phyloP scores from a whole-genome alignment of 2,797 vertebrate species.

The Gymnopithys bicolor region DNA sequence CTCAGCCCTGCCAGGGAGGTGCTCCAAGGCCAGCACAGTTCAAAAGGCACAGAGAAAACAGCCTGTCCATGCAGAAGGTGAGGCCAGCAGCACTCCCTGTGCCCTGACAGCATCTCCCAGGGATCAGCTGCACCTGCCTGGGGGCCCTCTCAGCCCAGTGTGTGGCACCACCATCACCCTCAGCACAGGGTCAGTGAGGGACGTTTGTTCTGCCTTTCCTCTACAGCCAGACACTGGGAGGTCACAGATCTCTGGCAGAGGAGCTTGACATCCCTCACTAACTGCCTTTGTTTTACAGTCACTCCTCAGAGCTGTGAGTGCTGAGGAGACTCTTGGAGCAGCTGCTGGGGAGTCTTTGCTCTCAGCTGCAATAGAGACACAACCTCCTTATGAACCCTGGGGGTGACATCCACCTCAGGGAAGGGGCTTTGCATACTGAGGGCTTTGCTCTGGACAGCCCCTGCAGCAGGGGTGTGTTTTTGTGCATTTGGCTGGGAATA shows the following conservation, averaged over 20 bases:
- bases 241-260: background rate
- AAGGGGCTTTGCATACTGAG: background rate
- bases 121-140: background rate
- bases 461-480: background rate
- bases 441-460: background rate
- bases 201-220: background rate
- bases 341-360: background rate
- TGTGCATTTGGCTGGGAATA: background rate
- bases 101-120: background rate
- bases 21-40: background rate
- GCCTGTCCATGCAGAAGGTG: background rate
- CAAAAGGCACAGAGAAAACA: background rate
- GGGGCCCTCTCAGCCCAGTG: fast-evolving
- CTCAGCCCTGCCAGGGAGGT: background rate
- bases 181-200: background rate
- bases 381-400: background rate
- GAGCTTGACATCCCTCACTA: background rate
- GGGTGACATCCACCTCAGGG: background rate
- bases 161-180: background rate
- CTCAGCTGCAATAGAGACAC: background rate
- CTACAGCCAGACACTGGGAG: background rate
- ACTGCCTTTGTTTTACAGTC: background rate
- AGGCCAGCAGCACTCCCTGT: background rate
- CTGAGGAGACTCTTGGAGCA: background rate
- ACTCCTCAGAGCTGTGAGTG: background rate